Evolutionary conservation across 1,140 invertebrate species (phyloP).

Genomic region (Steinernema khuongi): DNA sequence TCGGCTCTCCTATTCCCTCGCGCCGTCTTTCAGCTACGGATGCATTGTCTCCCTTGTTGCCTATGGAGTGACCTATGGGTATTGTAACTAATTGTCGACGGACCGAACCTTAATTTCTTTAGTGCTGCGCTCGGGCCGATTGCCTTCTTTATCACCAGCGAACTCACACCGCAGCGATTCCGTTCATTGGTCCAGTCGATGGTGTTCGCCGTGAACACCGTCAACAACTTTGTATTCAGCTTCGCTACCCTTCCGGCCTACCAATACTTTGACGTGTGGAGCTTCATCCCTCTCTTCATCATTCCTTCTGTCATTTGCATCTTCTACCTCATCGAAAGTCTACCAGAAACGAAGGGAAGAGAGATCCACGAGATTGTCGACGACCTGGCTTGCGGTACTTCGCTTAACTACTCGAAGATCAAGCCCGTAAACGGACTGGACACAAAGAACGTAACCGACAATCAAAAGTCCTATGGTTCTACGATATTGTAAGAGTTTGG

Average conservation of each 20-base stretch:
- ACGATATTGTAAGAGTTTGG: no score
- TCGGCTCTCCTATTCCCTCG: conserved; percentile 31
- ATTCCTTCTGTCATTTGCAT: conserved; percentile 45
- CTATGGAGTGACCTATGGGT: conserved; percentile 50
- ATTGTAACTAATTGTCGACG: conserved; percentile 19
- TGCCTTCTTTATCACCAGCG: conserved; percentile 51
- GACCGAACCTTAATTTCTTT: conserved; percentile 6
- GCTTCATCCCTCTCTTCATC: conserved; percentile 50
- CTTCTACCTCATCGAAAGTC: conserved; percentile 32
- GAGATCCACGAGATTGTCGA: conserved; percentile 48
- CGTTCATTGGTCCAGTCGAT: conserved; percentile 53
- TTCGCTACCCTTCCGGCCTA: conserved; percentile 50
- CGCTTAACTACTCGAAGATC: neutral
- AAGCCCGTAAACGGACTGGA: no score
- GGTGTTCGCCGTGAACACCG: conserved; percentile 48
- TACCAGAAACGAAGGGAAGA: conserved; percentile 45
- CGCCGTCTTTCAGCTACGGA: conserved; percentile 37
- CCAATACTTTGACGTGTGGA: conserved; percentile 43
- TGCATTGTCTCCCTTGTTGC: conserved; percentile 45
- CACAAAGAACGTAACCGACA: no score
- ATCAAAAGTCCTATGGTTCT: no score
- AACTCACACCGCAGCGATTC: conserved; percentile 46
- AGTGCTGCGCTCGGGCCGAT: conserved; percentile 48
- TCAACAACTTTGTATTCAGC: conserved; percentile 44
- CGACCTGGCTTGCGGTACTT: conserved; percentile 17